Conservation (phyloP, 2,113 vertebrate species). For the Dasyurus viverrinus region DNA sequence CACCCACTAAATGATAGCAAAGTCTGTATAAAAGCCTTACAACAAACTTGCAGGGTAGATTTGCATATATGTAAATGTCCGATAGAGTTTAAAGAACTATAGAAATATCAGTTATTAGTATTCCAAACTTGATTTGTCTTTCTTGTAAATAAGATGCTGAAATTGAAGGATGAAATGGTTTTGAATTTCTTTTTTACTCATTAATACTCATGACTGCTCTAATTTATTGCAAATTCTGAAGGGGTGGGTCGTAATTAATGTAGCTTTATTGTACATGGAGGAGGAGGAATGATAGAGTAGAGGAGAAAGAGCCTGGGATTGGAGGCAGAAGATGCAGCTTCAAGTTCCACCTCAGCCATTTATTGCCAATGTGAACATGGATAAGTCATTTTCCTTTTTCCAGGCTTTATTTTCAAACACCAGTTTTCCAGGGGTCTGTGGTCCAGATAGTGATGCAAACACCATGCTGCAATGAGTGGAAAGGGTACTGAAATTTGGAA, state of each 20-base stretch:
- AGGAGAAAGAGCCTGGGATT: neutral
- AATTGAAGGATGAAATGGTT: slow-evolving; percentile 48
- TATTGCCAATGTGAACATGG: neutral
- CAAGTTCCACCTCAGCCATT: neutral
- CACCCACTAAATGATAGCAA: neutral
- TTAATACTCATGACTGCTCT: slow-evolving; percentile 16
- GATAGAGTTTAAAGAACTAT: neutral
- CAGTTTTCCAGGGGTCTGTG: too few relatives aligned
- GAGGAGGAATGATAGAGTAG: neutral
- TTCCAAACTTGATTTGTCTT: slow-evolving; percentile 50
- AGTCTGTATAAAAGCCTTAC: too few relatives aligned
- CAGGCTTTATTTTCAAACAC: too few relatives aligned
- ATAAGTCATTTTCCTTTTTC: neutral
- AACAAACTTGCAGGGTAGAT: too few relatives aligned
- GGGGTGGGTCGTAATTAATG: neutral
- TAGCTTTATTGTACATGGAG: neutral
- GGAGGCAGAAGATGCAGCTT: neutral
- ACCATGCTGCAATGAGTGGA: neutral
- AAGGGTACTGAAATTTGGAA: neutral
- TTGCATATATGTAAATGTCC: neutral
- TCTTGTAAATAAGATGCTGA: slow-evolving; percentile 24
- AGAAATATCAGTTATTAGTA: neutral
- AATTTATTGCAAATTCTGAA: slow-evolving; percentile 38
- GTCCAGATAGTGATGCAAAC: neutral
- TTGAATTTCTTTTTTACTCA: slow-evolving; percentile 37